Evolutionary conservation across 2,888 invertebrate species (phyloP), one percentile per base, ranked within the genome.

Genomic region (Eustalomyia histrio): DNA sequence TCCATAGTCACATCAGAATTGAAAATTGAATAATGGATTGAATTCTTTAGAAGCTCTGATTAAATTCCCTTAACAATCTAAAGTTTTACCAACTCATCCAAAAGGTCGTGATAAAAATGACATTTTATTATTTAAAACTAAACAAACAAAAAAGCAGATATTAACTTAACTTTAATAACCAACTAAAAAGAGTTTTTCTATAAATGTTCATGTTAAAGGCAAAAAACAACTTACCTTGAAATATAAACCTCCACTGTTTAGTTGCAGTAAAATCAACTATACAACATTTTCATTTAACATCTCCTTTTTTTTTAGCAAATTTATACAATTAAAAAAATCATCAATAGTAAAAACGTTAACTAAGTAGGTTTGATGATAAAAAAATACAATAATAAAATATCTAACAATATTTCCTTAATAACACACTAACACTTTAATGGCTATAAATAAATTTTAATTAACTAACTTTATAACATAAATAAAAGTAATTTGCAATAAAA

Each of bases 271-370:
- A 47, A 47, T 47, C 14, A 47, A n/a, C 16, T n/a, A 5, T 5
- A n/a, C 9, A 60, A 18, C 60, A 58, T 21, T 21, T 61, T 43
- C 39, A 16, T 18, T 18, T 18, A 21, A 1, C 29, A 58, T 35
- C 17, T 24, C 21, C 16, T 29, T 57, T 9, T 29, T 57, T 29
- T 29, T 6, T 29, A 6, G 4, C 29, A 33, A 17, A 29, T 14
- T 35, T n/a, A 74, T 10, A 33, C 52, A 63, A 64, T 63, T 47
- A 53, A 60, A 71, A n/a, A 60, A 50, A 53, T 60, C 39, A 58
- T 71, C 52, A 69, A 33, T 61, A 75, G 43, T 7, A 47, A 47
- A 57, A 50, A 50, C 21, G 33, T 35, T 69, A 58, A 50, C 60
- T 3, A 47, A 8, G 29, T 29, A 24, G 6, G 7, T 29, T 6